phyloP scores from a whole-genome alignment of 2,113 vertebrate genomes.

The Gallinago undulata region DNA sequence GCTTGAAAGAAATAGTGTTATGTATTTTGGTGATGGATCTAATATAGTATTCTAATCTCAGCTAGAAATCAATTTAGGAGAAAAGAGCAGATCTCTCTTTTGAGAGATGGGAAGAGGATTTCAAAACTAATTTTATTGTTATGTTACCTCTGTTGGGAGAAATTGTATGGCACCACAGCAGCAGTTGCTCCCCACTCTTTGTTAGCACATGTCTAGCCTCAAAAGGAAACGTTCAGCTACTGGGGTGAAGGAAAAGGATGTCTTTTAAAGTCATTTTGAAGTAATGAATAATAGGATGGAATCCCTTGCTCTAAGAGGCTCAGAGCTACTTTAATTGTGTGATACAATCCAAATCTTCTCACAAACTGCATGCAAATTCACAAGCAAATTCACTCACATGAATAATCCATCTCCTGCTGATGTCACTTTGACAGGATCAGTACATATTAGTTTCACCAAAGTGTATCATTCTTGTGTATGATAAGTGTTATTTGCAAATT shows the following conservation, averaged over 20 bases:
- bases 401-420: background rate
- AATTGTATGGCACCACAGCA: background rate
- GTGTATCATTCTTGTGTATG: background rate
- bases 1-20: background rate
- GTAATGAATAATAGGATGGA: background rate
- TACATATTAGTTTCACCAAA: background rate
- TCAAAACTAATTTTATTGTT: background rate
- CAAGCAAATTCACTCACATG: background rate
- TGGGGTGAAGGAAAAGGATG: background rate
- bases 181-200: background rate
- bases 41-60: background rate
- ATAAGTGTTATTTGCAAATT: background rate
- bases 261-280: background rate
- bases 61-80: background rate
- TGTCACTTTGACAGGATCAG: background rate
- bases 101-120: background rate
- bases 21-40: background rate
- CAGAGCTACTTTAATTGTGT: background rate
- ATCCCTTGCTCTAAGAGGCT: background rate
- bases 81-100: background rate
- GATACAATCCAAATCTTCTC: background rate
- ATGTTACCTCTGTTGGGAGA: background rate
- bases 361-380: background rate
- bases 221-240: background rate
- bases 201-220: background rate